Evolutionary conservation across 2,797 vertebrate species (phyloP).

Genomic region (Cygnus olor): DNA sequence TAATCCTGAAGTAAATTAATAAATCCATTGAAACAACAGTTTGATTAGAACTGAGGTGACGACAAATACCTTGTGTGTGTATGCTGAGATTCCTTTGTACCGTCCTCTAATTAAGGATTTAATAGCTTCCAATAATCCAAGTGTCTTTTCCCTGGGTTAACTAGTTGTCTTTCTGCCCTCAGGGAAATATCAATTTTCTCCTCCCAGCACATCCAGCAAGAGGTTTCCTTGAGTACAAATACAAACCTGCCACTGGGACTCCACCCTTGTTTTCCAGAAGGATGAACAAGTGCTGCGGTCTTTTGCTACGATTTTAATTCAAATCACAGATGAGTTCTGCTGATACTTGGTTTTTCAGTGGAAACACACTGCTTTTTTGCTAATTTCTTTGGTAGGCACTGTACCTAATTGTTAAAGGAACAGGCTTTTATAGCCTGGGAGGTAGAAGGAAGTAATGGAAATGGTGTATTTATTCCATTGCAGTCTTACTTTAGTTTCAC

Average conservation of each 20-base stretch:
- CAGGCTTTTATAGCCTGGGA: constrained; percentile 2
- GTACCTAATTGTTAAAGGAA: constrained; percentile 22
- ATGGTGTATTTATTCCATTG: not conserved
- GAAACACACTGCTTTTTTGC: constrained; percentile 38
- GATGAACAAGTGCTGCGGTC: not conserved
- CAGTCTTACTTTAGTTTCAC: not conserved
- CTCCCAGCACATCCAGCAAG: not conserved
- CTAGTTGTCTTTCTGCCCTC: constrained; percentile 23
- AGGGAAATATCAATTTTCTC: constrained; percentile 44
- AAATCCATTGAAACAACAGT: constrained; percentile 65
- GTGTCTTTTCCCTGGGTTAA: constrained; percentile 62
- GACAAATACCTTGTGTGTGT: constrained; percentile 38
- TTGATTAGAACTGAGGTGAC: constrained; percentile 64
- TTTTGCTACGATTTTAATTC: constrained; percentile 36
- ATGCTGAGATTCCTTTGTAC: constrained; percentile 55
- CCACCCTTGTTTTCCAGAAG: not conserved
- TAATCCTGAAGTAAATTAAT: constrained; percentile 70
- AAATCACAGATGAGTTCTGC: constrained; percentile 28
- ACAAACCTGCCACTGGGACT: not conserved
- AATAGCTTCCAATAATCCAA: constrained; percentile 50
- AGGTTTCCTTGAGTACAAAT: constrained; percentile 30
- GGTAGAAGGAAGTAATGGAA: not conserved
- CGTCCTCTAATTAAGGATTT: constrained; percentile 74
- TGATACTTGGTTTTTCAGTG: not conserved
- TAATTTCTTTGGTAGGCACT: not conserved